These are phyloP conservation scores for Cepphus grylle DNA, from an alignment of 2,113 vertebrate genomes.

Conservation along the genomic window DNA sequence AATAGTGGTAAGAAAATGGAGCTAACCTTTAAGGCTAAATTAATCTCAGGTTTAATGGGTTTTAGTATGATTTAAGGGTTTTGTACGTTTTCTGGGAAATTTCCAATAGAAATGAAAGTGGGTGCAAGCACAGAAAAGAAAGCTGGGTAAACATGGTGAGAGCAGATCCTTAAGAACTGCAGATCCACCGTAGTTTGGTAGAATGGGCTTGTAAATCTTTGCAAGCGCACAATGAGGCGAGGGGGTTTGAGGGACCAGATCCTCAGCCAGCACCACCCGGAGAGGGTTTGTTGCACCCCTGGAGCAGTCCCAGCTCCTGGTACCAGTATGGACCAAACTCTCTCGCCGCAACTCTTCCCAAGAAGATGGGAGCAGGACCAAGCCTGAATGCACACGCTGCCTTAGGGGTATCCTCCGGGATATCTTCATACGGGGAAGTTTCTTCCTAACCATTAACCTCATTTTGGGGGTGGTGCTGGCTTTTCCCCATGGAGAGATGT, in stretches of 20 bases:
- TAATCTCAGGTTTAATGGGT: constrained; percentile 67
- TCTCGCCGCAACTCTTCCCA: rapidly evolving
- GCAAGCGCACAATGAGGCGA: neutral
- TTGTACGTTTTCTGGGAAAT: constrained; percentile 57
- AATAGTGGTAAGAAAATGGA: constrained; percentile 70
- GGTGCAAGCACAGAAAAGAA: constrained; percentile 9
- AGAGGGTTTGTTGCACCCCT: neutral
- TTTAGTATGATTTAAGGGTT: constrained; percentile 60
- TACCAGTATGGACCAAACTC: neutral
- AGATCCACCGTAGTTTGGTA: neutral
- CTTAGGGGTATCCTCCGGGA: neutral
- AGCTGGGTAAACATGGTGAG: constrained; percentile 47
- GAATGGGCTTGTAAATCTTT: neutral
- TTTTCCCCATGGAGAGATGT: neutral
- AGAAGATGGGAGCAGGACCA: neutral
- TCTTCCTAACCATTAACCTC: neutral
- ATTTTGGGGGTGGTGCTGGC: neutral
- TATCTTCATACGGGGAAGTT: neutral
- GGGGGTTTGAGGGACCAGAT: neutral
- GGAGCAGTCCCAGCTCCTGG: neutral
- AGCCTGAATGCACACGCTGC: neutral
- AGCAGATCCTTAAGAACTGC: constrained; percentile 6
- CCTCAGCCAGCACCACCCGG: neutral
- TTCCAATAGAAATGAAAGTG: constrained; percentile 62
- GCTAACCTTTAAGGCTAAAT: constrained; percentile 69